Base-by-base conservation (phyloP, 2,888 invertebrate genomes). In the Amphipyra berbera region DNA sequence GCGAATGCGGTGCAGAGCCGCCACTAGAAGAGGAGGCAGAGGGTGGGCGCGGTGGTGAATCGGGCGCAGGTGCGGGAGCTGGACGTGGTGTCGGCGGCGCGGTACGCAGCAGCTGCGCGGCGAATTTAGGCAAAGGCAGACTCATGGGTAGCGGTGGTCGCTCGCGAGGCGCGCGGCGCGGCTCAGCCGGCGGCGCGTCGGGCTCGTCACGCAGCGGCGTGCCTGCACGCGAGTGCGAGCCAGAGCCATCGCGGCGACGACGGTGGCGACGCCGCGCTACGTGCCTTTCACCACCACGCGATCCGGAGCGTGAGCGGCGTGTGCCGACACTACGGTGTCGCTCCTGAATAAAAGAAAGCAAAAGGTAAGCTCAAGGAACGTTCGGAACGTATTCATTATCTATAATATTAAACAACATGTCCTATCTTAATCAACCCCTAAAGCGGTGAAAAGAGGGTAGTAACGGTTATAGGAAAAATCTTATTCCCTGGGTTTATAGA, bases 121-220 rank as follows among this genome's bases (percentile, higher is more conserved):
- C 98, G 89, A 98, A 98, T 91, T 97, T 97, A 42, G 98, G 98
- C 80, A 98, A 93, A 21, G 98, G 98, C 82, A 98, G 94, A 82
- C 97, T 97, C 90, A 98, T 95, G 37, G 98, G 97, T 12, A 96
- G 96, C 65, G 95, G 95, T 87, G 95, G 94, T 72, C 96, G 95
- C 81, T 94, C 97, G 30, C 91, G 95, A 5, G 96, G 96, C 82
- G 96, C 95, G 49, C 97, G 96, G 63, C 98, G 95, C 15, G 98
- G 98, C 88, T 98, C 97, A 65, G 96, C 96, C 9, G 97, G 97
- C 56, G 86, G 88, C 57, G 98, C 98, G 49, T 98, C 98, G 2
- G 98, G 81, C 70, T 85, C 85, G 68, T 86, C 98, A 61, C 98
- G 95, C 58, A 85, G 73, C 10, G 97, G 97, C 0, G 86, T 86